Evolutionary conservation across 35 echinoderm and acorn worm species (phyloP).

Genomic region (Ophiothrix spiculata): DNA sequence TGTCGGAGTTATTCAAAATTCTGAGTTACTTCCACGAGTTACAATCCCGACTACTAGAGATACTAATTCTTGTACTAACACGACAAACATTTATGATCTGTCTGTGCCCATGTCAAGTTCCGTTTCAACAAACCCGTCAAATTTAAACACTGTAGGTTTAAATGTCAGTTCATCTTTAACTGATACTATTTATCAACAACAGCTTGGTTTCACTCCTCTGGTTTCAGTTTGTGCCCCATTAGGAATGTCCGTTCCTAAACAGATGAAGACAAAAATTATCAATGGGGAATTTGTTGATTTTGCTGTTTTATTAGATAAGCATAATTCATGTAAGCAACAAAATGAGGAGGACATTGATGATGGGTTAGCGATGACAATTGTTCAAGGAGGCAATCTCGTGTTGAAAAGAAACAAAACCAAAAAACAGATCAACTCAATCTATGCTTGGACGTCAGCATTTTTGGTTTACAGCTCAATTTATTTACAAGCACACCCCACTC

Average conservation of each 20-base stretch:
- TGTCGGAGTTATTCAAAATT: no score
- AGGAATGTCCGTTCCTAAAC: background rate
- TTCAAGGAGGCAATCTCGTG: background rate
- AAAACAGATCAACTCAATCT: background rate
- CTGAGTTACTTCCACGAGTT: no score
- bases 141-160: no score
- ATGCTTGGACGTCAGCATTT: background rate
- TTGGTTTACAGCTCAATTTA: background rate
- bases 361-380: background rate
- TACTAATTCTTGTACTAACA: no score
- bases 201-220: background rate
- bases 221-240: background rate
- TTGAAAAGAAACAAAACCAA: background rate
- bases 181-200: background rate
- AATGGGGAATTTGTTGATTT: background rate
- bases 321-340: background rate
- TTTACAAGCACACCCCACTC: background rate
- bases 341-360: background rate
- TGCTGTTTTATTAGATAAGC: background rate
- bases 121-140: no score
- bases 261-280: background rate
- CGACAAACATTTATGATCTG: no score
- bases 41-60: no score
- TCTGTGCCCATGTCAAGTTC: no score
- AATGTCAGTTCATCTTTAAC: no score